phyloP scores from a whole-genome alignment of 2,888 invertebrate genomes.

The Lycocerus yunnanus region DNA sequence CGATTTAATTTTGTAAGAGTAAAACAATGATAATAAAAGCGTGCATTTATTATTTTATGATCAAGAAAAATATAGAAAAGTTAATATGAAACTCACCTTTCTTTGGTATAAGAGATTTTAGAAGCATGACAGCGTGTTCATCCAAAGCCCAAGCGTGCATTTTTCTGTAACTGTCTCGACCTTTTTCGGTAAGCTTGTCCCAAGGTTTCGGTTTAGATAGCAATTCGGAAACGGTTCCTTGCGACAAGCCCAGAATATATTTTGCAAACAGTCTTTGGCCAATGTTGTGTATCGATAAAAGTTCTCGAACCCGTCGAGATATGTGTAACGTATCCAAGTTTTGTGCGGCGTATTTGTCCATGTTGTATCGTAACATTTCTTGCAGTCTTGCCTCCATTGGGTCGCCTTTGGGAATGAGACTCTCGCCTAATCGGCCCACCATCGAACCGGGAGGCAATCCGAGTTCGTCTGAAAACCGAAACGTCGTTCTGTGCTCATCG shows the following conservation, averaged over 20 bases:
- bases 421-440: slow-evolving; percentile 84
- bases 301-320: slow-evolving; percentile 88
- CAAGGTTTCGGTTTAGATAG: slow-evolving; percentile 99
- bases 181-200: slow-evolving; percentile 99
- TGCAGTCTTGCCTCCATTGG: slow-evolving; percentile 92
- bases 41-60: not conserved
- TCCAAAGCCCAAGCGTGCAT: slow-evolving; percentile 99
- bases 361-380: slow-evolving; percentile 92
- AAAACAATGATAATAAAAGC: not conserved
- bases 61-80: not conserved
- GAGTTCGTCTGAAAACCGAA: slow-evolving; percentile 83
- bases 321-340: slow-evolving; percentile 95
- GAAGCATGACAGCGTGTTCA: slow-evolving; percentile 93
- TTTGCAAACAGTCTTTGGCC: slow-evolving; percentile 98
- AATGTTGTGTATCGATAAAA: slow-evolving; percentile 96
- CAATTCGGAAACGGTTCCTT: slow-evolving; percentile 97
- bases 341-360: slow-evolving; percentile 94
- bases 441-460: slow-evolving; percentile 80
- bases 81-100: slow-evolving; percentile 69
- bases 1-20: not conserved
- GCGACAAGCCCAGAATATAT: slow-evolving; percentile 94
- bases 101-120: slow-evolving; percentile 97
- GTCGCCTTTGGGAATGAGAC: slow-evolving; percentile 89
- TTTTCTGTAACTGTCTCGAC: slow-evolving; percentile 97
- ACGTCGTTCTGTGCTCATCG: slow-evolving; percentile 78